Conservation (phyloP, 2,888 invertebrate genomes). For the Chloroclysta siterata region DNA sequence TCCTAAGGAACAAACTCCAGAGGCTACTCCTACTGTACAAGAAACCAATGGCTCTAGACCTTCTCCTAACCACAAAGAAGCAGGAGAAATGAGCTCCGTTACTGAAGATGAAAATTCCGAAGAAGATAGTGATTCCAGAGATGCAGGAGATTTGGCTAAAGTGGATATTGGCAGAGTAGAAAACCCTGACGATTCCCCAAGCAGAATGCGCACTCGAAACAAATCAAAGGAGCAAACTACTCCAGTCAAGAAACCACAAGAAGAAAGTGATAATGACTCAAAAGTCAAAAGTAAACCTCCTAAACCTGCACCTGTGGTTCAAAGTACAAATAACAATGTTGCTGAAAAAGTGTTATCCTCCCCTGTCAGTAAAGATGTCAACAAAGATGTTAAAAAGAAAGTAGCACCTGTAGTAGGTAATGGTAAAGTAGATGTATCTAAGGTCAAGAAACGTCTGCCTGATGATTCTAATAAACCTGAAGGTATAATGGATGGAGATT, state of each 20-base stretch:
- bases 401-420: constrained; percentile 54
- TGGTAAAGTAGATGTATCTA: constrained; percentile 81
- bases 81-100: constrained; percentile 90
- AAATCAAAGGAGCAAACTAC: constrained; percentile 90
- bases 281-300: constrained; percentile 68
- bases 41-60: constrained; percentile 85
- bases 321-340: constrained; percentile 75
- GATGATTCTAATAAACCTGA: constrained; percentile 85
- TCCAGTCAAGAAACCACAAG: constrained; percentile 77
- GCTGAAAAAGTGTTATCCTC: constrained; percentile 70
- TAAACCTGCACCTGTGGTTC: constrained; percentile 68
- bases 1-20: constrained; percentile 89
- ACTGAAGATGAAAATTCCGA: constrained; percentile 97
- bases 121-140: constrained; percentile 97
- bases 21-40: constrained; percentile 80
- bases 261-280: constrained; percentile 79
- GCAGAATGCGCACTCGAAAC: constrained; percentile 95
- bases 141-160: constrained; percentile 91
- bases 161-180: constrained; percentile 91
- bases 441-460: constrained; percentile 85
- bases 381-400: constrained; percentile 76
- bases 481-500: constrained; percentile 85
- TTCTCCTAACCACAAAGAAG: constrained; percentile 88
- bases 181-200: constrained; percentile 92
- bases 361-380: constrained; percentile 53